Conservation (phyloP, 1,140 invertebrate species). For the Drosophila triauraria region DNA sequence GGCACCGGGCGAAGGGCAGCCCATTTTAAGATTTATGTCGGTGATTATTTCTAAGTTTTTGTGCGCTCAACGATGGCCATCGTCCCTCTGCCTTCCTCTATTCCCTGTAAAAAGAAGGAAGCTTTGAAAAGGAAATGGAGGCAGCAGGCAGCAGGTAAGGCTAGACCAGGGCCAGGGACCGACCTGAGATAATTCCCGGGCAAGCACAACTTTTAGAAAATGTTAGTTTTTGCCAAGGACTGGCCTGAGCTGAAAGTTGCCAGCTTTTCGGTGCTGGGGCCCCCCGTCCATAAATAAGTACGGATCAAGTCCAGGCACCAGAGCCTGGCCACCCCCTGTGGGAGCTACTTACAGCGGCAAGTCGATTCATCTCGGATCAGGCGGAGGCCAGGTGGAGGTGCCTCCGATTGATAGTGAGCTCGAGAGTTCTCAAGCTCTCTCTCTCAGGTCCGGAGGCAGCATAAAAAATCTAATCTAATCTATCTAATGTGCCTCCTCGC, state of each 20-base stretch:
- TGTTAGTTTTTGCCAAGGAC: constrained; percentile 34
- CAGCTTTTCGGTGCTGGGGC: constrained; percentile 8
- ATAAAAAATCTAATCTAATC: constrained; percentile 71
- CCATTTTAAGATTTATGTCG: constrained; percentile 84
- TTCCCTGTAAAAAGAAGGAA: constrained; percentile 26
- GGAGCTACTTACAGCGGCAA: neutral
- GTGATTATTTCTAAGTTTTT: constrained; percentile 85
- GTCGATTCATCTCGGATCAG: constrained; percentile 18
- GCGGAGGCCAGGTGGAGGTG: neutral
- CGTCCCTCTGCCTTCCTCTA: neutral
- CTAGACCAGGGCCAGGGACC: constrained; percentile 41
- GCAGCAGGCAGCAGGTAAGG: constrained; percentile 31
- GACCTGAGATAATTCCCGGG: constrained; percentile 34
- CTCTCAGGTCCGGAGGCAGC: constrained; percentile 9
- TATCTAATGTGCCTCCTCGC: constrained; percentile 63
- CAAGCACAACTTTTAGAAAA: constrained; percentile 44
- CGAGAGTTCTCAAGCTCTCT: too few relatives aligned
- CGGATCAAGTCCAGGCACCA: neutral
- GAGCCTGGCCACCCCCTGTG: neutral
- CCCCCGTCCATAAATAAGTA: constrained; percentile 2
- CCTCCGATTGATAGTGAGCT: constrained; percentile 21
- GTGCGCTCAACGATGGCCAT: constrained; percentile 69
- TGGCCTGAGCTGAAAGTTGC: constrained; percentile 8
- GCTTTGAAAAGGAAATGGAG: constrained; percentile 16
- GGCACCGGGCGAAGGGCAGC: constrained; percentile 34